These are phyloP conservation scores for Caenorhabditis latens DNA, from an alignment of 1,140 invertebrate genomes.

Conservation along the genomic window DNA sequence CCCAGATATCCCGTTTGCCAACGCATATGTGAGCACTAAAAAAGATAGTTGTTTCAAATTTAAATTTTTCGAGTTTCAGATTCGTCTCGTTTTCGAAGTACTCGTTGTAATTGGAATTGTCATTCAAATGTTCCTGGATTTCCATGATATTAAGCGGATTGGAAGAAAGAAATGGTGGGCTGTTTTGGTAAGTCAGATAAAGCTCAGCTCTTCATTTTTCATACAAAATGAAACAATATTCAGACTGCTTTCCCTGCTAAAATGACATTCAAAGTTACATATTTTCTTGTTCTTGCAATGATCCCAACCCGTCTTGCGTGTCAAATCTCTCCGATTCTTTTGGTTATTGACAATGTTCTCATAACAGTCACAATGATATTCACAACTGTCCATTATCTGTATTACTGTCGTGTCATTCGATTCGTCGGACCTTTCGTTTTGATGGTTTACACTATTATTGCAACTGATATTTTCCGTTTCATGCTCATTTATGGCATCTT, in stretches of 20 bases:
- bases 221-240: constrained; percentile 22
- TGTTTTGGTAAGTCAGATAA: constrained; percentile 43
- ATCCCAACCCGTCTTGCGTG: constrained; percentile 88
- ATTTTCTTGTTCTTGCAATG: constrained; percentile 87
- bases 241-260: constrained; percentile 89
- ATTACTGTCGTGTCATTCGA: constrained; percentile 96
- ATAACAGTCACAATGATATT: constrained; percentile 93
- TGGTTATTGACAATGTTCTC: constrained; percentile 86
- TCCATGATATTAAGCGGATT: constrained; percentile 72
- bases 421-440: constrained; percentile 98
- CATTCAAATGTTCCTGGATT: constrained; percentile 68
- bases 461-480: constrained; percentile 93
- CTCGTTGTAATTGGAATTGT: constrained; percentile 60
- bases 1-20: constrained; percentile 11
- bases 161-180: constrained; percentile 67
- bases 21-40: constrained; percentile 35
- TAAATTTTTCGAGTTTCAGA: constrained; percentile 49
- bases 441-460: constrained; percentile 99
- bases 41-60: background rate
- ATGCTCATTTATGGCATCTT: constrained; percentile 96
- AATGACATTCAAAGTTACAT: constrained; percentile 93
- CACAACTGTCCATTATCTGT: constrained; percentile 93
- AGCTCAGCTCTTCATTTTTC: background rate
- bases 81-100: constrained; percentile 60
- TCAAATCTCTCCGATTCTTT: constrained; percentile 79